Conservation (phyloP, 2,113 vertebrate genomes). For the Microtus richardsoni region DNA sequence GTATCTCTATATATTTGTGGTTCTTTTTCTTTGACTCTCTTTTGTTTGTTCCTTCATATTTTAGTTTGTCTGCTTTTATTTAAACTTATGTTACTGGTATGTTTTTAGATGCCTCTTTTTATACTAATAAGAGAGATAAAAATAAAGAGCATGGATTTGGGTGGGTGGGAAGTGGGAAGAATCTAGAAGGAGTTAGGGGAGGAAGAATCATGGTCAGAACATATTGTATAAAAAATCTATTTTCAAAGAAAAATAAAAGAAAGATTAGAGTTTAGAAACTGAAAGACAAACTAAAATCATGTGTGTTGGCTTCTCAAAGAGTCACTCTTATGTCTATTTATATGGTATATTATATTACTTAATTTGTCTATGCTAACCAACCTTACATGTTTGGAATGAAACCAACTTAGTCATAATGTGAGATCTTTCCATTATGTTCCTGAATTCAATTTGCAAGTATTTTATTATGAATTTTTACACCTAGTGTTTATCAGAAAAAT, state of each 20-base stretch:
- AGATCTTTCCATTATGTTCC: background rate
- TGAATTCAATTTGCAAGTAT: background rate
- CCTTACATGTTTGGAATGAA: background rate
- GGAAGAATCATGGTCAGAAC: background rate
- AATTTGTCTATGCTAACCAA: background rate
- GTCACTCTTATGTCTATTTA: background rate
- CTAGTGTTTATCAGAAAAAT: background rate
- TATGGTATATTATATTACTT: background rate
- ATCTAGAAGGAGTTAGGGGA: background rate
- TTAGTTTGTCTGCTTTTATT: background rate
- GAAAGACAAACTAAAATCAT: background rate
- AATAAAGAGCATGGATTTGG: background rate
- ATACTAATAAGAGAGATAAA: background rate
- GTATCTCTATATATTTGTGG: background rate
- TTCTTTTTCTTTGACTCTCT: background rate
- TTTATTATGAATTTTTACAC: background rate
- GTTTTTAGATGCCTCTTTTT: background rate
- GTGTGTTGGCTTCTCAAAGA: background rate
- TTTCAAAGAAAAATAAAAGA: background rate
- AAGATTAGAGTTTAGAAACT: background rate
- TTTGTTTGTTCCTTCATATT: background rate
- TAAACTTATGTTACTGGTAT: background rate
- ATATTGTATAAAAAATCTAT: background rate
- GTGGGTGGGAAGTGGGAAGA: background rate
- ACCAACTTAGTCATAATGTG: background rate